Evolutionary conservation across 2,888 invertebrate genomes (phyloP).

Genomic region (Tinea trinotella): DNA sequence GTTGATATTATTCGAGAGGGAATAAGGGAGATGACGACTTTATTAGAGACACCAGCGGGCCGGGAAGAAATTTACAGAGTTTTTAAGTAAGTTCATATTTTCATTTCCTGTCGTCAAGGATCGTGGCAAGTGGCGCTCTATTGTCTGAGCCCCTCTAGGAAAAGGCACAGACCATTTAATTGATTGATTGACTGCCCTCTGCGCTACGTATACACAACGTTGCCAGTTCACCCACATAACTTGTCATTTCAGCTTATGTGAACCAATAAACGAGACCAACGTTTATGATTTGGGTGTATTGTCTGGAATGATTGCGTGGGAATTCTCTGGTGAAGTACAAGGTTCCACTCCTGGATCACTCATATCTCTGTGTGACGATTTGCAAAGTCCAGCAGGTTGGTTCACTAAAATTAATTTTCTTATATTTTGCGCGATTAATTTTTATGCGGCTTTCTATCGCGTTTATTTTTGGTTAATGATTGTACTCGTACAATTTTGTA

Average conservation of each 20-base stretch:
- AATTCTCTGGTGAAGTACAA: constrained; percentile 49
- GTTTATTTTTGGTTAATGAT: too few species aligned
- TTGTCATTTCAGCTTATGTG: constrained; percentile 4
- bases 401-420: too few species aligned
- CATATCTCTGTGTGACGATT: constrained; percentile 39
- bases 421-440: too few species aligned
- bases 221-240: too few species aligned
- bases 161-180: too few species aligned
- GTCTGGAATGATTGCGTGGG: constrained; percentile 51
- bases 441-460: too few species aligned
- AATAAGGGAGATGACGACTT: constrained; percentile 41
- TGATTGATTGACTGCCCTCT: too few species aligned
- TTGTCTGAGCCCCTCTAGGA: too few species aligned
- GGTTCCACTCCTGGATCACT: constrained; percentile 45
- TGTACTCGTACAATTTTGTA: too few species aligned
- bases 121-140: too few species aligned
- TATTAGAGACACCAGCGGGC: constrained; percentile 43
- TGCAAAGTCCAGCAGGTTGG: constrained; percentile 31
- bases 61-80: constrained; percentile 36
- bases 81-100: constrained; percentile 33
- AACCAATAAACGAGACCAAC: constrained; percentile 29
- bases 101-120: too few species aligned
- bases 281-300: constrained; percentile 48
- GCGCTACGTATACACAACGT: too few species aligned
- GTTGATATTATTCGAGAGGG: constrained; percentile 45